These are phyloP conservation scores for Ornithorhynchus anatinus DNA, from an alignment of 2,113 vertebrate genomes.

Conservation along the genomic window DNA sequence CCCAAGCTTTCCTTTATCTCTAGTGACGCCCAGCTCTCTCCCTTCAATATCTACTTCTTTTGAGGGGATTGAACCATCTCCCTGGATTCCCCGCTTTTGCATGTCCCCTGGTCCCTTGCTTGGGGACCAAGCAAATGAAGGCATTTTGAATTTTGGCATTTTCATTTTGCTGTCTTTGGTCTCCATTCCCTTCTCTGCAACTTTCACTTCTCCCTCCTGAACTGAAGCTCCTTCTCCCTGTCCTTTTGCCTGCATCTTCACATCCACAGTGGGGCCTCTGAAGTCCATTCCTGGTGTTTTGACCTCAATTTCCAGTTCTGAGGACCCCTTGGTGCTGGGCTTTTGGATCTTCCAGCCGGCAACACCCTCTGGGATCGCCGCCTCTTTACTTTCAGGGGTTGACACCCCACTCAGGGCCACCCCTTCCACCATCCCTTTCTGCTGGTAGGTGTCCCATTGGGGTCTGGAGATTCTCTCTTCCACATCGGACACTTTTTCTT, in stretches of 20 bases:
- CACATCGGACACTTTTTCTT: neutral
- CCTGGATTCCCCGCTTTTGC: rapidly evolving
- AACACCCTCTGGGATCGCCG: neutral
- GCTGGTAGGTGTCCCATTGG: neutral
- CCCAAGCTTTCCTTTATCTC: rapidly evolving
- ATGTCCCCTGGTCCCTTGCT: rapidly evolving
- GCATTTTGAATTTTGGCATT: neutral
- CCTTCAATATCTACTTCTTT: rapidly evolving
- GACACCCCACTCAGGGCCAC: too few species aligned
- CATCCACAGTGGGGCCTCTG: neutral
- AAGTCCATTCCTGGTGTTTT: neutral
- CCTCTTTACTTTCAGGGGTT: neutral
- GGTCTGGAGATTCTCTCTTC: rapidly evolving
- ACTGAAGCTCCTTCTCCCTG: constrained; percentile 4
- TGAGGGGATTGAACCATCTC: neutral
- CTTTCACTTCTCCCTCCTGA: neutral
- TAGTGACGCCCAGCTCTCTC: rapidly evolving
- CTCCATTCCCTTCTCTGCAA: rapidly evolving
- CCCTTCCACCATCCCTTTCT: rapidly evolving
- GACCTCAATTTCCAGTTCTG: neutral
- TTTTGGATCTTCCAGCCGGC: neutral
- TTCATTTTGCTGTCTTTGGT: neutral
- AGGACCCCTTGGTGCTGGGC: constrained; percentile 7
- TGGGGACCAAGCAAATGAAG: neutral
- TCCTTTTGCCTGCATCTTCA: neutral